phyloP scores from a whole-genome alignment of 2,797 vertebrate genomes.

The Poeciliopsis infans region DNA sequence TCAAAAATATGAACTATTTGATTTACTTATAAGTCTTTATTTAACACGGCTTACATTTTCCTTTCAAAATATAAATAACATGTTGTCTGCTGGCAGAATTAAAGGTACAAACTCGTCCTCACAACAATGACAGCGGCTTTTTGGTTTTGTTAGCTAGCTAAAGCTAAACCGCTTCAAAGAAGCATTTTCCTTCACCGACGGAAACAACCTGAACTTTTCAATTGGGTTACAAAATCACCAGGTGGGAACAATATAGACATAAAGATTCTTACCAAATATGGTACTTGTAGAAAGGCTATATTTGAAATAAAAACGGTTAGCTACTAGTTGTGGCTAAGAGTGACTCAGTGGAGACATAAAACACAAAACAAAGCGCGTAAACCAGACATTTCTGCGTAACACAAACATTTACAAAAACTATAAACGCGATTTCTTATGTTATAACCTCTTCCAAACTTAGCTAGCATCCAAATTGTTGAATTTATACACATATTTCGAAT shows the following conservation, averaged over 20 bases:
- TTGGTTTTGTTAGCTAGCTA: slow-evolving; percentile 35
- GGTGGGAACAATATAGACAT: neutral
- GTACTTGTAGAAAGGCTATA: neutral
- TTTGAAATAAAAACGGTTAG: neutral
- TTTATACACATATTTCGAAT: slow-evolving; percentile 41
- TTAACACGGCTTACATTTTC: neutral
- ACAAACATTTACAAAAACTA: neutral
- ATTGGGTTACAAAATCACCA: rapidly evolving
- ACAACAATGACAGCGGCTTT: slow-evolving; percentile 10
- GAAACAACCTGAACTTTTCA: neutral
- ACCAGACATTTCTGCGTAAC: neutral
- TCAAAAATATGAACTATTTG: neutral
- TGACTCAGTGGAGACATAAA: slow-evolving; percentile 59
- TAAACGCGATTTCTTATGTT: rapidly evolving
- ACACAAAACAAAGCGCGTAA: neutral
- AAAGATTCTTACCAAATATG: rapidly evolving
- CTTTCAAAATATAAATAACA: neutral
- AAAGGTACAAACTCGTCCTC: neutral
- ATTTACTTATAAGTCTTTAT: neutral
- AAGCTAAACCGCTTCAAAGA: slow-evolving; percentile 38
- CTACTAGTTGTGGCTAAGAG: slow-evolving; percentile 46
- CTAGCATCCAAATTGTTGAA: neutral
- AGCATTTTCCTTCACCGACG: neutral
- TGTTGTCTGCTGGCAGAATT: neutral
- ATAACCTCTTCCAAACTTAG: rapidly evolving